Conservation (phyloP, 2,113 vertebrate species). For the Perccottus glenii region DNA sequence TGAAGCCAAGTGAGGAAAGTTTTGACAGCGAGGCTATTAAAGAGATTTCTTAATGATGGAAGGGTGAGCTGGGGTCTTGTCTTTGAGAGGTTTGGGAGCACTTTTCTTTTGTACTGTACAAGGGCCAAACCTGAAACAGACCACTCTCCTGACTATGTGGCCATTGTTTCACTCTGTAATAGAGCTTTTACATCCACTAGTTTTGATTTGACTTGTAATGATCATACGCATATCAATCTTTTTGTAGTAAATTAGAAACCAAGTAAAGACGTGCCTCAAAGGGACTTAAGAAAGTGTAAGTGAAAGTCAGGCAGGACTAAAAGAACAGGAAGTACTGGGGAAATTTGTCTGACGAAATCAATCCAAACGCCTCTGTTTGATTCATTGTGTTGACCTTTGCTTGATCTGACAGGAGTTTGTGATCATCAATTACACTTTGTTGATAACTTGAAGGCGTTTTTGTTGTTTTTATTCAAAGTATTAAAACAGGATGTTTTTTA, state of each 20-base stretch:
- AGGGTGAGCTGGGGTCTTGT: constrained; percentile 17
- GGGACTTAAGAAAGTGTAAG: neutral
- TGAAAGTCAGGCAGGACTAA: neutral
- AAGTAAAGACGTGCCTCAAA: neutral
- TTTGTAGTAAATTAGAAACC: neutral
- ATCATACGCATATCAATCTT: too few relatives aligned
- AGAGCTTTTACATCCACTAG: too few relatives aligned
- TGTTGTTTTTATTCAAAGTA: too few relatives aligned
- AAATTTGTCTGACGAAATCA: constrained; percentile 46
- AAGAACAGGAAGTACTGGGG: constrained; percentile 37
- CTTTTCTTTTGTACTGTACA: neutral
- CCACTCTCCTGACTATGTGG: neutral
- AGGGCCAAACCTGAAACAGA: neutral
- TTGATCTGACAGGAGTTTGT: too few relatives aligned
- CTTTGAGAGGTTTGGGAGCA: constrained; percentile 22
- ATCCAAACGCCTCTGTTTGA: constrained; percentile 39
- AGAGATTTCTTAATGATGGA: constrained; percentile 11
- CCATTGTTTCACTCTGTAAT: too few relatives aligned
- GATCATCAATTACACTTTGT: too few relatives aligned
- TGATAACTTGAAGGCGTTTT: too few relatives aligned
- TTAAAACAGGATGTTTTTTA: too few relatives aligned
- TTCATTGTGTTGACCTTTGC: constrained; percentile 28
- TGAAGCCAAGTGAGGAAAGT: constrained; percentile 13
- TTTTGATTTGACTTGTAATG: too few relatives aligned
- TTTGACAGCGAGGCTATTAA: constrained; percentile 7